Percentiles rank a stretch among this genome's conserved stretches.
These are phyloP conservation scores for Caerostris extrusa DNA, from an alignment of 1,140 invertebrate genomes.

Conservation along the genomic window DNA sequence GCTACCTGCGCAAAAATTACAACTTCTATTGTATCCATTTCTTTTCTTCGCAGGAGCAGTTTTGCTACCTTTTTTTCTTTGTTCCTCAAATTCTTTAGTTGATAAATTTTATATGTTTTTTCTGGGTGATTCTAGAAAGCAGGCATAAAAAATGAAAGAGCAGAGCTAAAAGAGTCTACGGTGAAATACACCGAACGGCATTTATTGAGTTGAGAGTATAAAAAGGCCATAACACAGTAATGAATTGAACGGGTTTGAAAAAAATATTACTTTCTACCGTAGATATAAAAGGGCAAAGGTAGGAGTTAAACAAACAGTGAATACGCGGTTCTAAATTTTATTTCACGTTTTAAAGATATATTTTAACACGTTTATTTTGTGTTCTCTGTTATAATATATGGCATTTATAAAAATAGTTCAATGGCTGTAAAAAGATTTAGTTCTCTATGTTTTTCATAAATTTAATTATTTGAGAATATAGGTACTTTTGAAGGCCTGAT, in stretches of 20 bases:
- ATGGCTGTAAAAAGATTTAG: too few relatives aligned
- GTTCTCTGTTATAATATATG: too few relatives aligned
- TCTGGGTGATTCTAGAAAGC: not conserved
- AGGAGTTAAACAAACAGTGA: not conserved
- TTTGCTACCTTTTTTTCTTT: not conserved
- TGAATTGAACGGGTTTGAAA: not conserved
- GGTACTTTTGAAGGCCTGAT: too few relatives aligned
- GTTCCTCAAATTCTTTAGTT: not conserved
- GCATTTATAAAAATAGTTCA: too few relatives aligned
- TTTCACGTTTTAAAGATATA: not conserved
- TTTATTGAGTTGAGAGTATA: not conserved
- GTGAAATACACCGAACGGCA: not conserved
- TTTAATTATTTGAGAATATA: too few relatives aligned
- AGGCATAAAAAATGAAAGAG: not conserved
- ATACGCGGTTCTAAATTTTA: not conserved
- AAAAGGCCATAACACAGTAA: not conserved
- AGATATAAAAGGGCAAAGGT: not conserved
- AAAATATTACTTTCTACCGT: not conserved
- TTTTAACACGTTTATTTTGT: too few relatives aligned
- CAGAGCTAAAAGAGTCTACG: not conserved
- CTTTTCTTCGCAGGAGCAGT: not conserved
- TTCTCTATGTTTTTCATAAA: too few relatives aligned
- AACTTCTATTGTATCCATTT: not conserved
- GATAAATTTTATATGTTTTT: conserved; percentile 12
- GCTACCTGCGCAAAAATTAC: not conserved